Base-by-base conservation (phyloP, 2,888 invertebrate species). In the Eretmocerus hayati region DNA sequence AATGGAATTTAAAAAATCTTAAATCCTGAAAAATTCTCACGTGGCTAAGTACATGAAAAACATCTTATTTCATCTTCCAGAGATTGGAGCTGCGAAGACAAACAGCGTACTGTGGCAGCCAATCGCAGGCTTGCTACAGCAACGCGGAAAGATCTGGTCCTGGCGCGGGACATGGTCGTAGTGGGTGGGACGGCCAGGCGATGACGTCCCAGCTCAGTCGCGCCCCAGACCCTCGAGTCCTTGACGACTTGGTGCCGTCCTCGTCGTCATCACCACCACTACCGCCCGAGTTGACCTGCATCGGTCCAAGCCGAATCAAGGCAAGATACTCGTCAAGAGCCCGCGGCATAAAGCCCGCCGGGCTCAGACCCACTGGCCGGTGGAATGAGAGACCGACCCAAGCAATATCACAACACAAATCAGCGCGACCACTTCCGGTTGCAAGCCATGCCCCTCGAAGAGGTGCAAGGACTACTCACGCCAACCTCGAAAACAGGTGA, bases 171-270 rank as follows among this genome's bases (percentile, higher is more conserved):
- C 59, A 69, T 69, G 69, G 63, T 66, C 59, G 62, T 63, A 57
- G 63, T 65, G 56, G 61, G 58, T 61, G 63, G 59, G 66, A 66
- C 68, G 64, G 62, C 67, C 63, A 66, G 69, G 69, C 68, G 69
- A 69, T 69, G 69, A 68, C 62, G 43, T 47, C 39, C 47, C 47
- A 66, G 60, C 63, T 63, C 62, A 65, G 62, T 62, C 23, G 58
- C 54, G 54, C 61, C 61, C 60, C 13, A 58, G 62, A 59, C 56
- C 55, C 59, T 64, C 61, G 68, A 60, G 66, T 68, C 66, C 67
- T 59, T 56, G 60, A 63, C 65, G 69, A 63, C 67, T 64, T 64
- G 47, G 56, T 60, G 58, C 51, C 37, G 43, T 19, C 32, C 15
- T 9, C 32, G 51, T 22, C 22, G 40, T 37, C 20, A 30, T 18